These are phyloP conservation scores for Eulemur coronatus DNA, from an alignment of 2,797 vertebrate species.

Conservation along the genomic window DNA sequence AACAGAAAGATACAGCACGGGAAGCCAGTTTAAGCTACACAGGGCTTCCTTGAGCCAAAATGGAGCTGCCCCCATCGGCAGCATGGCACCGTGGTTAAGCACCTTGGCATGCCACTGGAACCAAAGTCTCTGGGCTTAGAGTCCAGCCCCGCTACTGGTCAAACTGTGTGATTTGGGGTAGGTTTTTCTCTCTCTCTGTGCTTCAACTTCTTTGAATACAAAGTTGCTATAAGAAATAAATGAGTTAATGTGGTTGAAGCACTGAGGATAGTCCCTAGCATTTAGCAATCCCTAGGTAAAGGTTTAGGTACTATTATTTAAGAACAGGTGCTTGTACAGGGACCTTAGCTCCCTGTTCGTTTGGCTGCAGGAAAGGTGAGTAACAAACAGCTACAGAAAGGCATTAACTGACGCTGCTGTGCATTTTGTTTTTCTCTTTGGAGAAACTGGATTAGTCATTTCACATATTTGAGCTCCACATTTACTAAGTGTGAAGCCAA, in stretches of 20 bases:
- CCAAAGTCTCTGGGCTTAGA: background rate
- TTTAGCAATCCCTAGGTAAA: background rate
- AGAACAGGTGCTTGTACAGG: background rate
- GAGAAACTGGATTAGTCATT: background rate
- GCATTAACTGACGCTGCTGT: background rate
- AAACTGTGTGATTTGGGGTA: background rate
- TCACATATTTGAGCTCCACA: accelerated
- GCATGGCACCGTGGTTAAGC: background rate
- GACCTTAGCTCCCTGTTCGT: background rate
- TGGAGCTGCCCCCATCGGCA: background rate
- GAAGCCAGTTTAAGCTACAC: background rate
- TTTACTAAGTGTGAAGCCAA: background rate
- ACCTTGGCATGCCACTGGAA: background rate
- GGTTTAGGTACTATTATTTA: background rate
- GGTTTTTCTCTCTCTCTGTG: background rate
- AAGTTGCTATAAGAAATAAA: background rate
- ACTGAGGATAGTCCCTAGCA: background rate
- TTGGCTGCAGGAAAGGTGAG: background rate
- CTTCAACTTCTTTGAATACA: background rate
- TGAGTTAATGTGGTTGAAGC: background rate
- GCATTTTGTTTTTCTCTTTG: background rate
- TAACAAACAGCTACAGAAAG: background rate
- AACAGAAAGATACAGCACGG: accelerated
- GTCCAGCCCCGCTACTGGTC: background rate
- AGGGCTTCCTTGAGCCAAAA: background rate